Evolutionary conservation across 2,113 vertebrate species (phyloP).

Genomic region (Zosterops pallidus): DNA sequence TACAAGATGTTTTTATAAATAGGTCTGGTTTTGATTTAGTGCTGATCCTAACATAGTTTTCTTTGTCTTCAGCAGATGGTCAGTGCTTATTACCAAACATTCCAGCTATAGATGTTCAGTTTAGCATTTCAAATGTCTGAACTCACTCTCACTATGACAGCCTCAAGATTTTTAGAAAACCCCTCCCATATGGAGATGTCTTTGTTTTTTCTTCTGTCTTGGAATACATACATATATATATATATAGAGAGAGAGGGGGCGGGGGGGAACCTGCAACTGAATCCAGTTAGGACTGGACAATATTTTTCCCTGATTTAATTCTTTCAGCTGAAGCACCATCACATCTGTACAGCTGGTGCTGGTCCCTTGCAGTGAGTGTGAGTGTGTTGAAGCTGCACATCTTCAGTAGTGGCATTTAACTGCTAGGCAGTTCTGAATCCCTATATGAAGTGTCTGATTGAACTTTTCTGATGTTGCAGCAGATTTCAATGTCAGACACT

Average conservation of each 20-base stretch:
- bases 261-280: neutral
- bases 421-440: neutral
- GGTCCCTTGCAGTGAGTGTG: neutral
- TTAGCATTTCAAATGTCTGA: neutral
- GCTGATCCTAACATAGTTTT: neutral
- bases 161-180: neutral
- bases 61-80: neutral
- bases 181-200: neutral
- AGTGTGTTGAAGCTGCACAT: neutral
- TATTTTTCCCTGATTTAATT: neutral
- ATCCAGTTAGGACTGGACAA: neutral
- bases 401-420: neutral
- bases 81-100: neutral
- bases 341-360: neutral
- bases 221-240: neutral
- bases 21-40: neutral
- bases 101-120: neutral
- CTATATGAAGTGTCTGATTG: neutral
- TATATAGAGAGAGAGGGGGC: neutral
- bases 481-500: neutral
- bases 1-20: neutral
- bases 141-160: neutral
- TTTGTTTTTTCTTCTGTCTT: neutral
- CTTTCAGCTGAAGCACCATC: neutral
- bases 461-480: neutral